phyloP scores from a whole-genome alignment of 2,888 invertebrate species.

The Synergus umbraculus region DNA sequence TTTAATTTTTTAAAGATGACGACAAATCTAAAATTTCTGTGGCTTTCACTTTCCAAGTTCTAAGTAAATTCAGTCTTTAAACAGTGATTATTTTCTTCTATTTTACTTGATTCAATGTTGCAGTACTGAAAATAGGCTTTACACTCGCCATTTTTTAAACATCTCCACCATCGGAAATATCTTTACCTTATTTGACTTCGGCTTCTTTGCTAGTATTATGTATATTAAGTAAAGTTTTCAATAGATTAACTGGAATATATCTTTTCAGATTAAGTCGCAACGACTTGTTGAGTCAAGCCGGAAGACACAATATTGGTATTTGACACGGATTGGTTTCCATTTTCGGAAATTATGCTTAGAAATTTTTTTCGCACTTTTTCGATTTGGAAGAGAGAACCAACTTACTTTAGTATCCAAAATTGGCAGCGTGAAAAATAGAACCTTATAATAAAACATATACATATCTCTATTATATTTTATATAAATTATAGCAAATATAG shows the following conservation, averaged over 20 bases:
- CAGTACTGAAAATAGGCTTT: constrained; percentile 17
- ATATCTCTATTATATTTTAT: background rate
- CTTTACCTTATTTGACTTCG: background rate
- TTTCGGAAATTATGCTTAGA: constrained; percentile 67
- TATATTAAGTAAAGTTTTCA: constrained; percentile 29
- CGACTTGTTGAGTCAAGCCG: constrained; percentile 87
- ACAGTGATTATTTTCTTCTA: constrained; percentile 43
- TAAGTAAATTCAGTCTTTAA: constrained; percentile 48
- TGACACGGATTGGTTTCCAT: constrained; percentile 67
- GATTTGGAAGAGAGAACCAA: constrained; percentile 70
- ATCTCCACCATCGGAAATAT: background rate
- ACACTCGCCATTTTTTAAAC: constrained; percentile 15
- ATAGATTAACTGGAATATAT: constrained; percentile 41
- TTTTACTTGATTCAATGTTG: background rate
- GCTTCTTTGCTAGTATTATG: constrained; percentile 29
- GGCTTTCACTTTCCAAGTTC: background rate
- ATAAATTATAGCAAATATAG: no score
- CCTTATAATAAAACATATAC: constrained; percentile 50
- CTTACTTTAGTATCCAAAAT: constrained; percentile 71
- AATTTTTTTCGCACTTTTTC: constrained; percentile 69
- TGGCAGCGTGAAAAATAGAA: constrained; percentile 58
- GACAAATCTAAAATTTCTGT: constrained; percentile 5
- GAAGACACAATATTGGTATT: constrained; percentile 79
- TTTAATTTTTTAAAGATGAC: constrained; percentile 22
- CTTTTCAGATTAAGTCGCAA: constrained; percentile 72